phyloP scores from a whole-genome alignment of 64 coral and sea anemone species.

The Hydrozoanthus tunicans region DNA sequence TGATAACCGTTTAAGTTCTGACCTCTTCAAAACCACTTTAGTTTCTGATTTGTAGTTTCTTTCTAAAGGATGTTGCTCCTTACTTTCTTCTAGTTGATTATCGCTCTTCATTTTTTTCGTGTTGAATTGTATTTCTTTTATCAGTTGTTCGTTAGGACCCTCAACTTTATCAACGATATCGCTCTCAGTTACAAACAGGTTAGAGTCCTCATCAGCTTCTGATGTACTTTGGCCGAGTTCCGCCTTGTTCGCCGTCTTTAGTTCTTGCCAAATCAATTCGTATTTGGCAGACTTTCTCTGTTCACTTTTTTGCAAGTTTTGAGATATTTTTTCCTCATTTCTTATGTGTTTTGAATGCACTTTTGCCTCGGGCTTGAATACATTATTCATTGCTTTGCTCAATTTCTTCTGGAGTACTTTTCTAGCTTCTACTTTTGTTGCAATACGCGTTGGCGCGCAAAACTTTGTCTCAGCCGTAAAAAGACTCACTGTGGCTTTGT shows the following conservation, averaged over 20 bases:
- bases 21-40: neutral
- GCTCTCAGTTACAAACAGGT: neutral
- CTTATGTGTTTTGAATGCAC: neutral
- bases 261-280: conserved; percentile 35
- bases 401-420: conserved; percentile 1
- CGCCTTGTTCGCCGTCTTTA: neutral
- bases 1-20: conserved; percentile 10
- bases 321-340: neutral
- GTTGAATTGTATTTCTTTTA: neutral
- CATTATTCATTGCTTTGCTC: conserved; percentile 31
- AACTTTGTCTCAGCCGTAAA: conserved; percentile 16
- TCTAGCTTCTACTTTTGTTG: conserved; percentile 18
- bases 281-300: conserved; percentile 30
- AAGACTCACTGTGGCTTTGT: neutral
- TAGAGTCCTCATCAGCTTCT: neutral
- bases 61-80: neutral
- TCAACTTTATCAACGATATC: neutral
- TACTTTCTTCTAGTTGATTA: neutral
- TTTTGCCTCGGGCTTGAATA: conserved; percentile 13
- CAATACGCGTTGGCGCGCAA: neutral
- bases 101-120: neutral
- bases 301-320: neutral
- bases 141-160: neutral
- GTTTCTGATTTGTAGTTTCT: conserved; percentile 17
- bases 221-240: conserved; percentile 6